phyloP scores from a whole-genome alignment of 2,888 invertebrate genomes.

The Norana najaformis region DNA sequence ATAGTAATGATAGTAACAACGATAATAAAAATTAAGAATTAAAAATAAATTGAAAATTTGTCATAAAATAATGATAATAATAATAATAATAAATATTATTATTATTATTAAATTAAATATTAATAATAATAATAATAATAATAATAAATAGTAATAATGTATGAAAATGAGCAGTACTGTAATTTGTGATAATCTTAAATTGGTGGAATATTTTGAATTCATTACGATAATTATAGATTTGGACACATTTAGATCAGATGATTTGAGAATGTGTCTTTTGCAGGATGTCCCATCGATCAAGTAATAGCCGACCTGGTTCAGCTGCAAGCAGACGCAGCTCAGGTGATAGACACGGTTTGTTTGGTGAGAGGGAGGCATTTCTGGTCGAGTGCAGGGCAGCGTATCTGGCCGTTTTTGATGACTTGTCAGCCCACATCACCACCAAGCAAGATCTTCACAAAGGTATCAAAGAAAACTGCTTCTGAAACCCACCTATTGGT shows the following conservation, averaged over 20 bases:
- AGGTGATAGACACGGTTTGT: not conserved
- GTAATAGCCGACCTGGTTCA: slow-evolving; percentile 30
- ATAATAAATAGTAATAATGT: not conserved
- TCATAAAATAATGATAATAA: not conserved
- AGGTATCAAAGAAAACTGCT: slow-evolving; percentile 44
- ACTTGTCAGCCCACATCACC: slow-evolving; percentile 51
- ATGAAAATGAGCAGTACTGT: not conserved
- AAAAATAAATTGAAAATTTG: not conserved
- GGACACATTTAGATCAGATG: not conserved
- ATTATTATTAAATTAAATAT: no score
- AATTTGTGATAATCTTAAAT: not conserved
- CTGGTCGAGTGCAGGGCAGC: slow-evolving; percentile 54
- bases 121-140: no score
- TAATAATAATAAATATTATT: no score
- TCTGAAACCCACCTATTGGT: not conserved
- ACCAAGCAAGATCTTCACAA: slow-evolving; percentile 49
- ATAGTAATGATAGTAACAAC: no score
- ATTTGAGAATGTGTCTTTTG: not conserved
- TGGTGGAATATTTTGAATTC: not conserved
- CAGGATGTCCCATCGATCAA: not conserved
- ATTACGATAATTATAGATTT: not conserved
- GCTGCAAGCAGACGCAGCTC: slow-evolving; percentile 23
- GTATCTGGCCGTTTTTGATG: slow-evolving; percentile 52
- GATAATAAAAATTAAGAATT: no score
- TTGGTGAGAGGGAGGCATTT: not conserved